These are phyloP conservation scores for Cyrtorhinus lividipennis DNA, from an alignment of 1,140 invertebrate species.

Conservation along the genomic window DNA sequence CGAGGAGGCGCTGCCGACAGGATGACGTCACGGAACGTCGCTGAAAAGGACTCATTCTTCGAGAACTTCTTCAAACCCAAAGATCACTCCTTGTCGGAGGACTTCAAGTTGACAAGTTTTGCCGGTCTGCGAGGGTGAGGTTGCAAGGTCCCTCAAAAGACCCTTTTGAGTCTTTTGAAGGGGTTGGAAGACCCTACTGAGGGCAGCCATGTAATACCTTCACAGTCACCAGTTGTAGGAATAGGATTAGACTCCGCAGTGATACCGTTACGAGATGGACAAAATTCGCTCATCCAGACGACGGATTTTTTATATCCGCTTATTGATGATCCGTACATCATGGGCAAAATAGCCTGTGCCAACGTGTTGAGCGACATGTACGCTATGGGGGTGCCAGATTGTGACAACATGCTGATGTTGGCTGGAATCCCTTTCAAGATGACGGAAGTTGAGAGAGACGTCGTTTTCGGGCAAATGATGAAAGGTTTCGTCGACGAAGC, in stretches of 20 bases:
- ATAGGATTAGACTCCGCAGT: slow-evolving; percentile 84
- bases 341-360: slow-evolving; percentile 90
- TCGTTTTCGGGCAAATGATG: slow-evolving; percentile 88
- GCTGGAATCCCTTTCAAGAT: slow-evolving; percentile 85
- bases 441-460: slow-evolving; percentile 88
- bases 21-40: too few species aligned
- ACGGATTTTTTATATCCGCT: slow-evolving; percentile 98
- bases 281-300: slow-evolving; percentile 88
- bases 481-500: slow-evolving; percentile 78
- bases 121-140: slow-evolving; percentile 97
- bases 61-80: background rate
- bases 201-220: slow-evolving; percentile 38
- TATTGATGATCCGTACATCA: slow-evolving; percentile 96
- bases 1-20: too few species aligned
- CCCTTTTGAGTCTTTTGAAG: slow-evolving; percentile 86
- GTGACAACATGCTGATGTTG: slow-evolving; percentile 99
- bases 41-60: too few species aligned
- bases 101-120: slow-evolving; percentile 90
- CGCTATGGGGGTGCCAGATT: slow-evolving; percentile 96
- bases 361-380: slow-evolving; percentile 98
- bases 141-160: slow-evolving; percentile 96
- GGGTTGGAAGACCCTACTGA: slow-evolving; percentile 74
- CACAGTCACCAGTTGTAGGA: slow-evolving; percentile 57
- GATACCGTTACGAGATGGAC: slow-evolving; percentile 78
- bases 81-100: slow-evolving; percentile 31